Conservation (phyloP, 1,140 invertebrate species). For the Drosophila bocki region DNA sequence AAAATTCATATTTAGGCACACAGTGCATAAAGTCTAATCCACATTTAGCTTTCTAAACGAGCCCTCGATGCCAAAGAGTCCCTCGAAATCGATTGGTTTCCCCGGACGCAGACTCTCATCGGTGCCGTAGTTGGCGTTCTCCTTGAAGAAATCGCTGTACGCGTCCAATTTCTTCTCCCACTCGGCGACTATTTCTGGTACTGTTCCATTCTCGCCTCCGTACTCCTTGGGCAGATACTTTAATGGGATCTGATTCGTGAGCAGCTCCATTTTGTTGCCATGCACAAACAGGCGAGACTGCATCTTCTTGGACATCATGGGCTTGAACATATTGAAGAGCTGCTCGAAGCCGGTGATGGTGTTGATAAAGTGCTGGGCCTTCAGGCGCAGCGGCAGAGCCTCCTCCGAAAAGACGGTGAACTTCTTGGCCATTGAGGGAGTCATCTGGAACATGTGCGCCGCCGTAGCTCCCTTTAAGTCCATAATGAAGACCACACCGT, state of each 20-base stretch:
- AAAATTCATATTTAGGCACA: constrained; percentile 3
- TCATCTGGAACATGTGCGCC: constrained; percentile 86
- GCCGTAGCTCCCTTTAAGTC: constrained; percentile 85
- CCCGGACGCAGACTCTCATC: constrained; percentile 87
- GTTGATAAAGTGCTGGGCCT: constrained; percentile 86
- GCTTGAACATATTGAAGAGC: constrained; percentile 85
- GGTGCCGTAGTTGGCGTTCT: constrained; percentile 86
- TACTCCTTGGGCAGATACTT: constrained; percentile 87
- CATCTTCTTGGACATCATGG: constrained; percentile 86
- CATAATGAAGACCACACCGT: constrained; percentile 85
- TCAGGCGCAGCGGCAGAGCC: constrained; percentile 86
- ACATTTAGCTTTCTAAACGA: constrained; percentile 78
- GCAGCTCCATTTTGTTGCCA: constrained; percentile 85
- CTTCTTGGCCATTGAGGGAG: constrained; percentile 85
- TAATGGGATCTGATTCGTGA: constrained; percentile 86
- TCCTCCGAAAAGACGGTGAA: constrained; percentile 85
- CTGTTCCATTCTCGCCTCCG: constrained; percentile 86
- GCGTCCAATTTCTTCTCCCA: constrained; percentile 87
- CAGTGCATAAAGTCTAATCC: constrained; percentile 36
- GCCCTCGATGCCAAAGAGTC: constrained; percentile 71
- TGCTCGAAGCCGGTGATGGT: constrained; percentile 86
- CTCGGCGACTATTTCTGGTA: constrained; percentile 85
- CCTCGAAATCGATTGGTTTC: constrained; percentile 87
- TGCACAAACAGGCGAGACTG: constrained; percentile 86
- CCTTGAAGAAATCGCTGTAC: constrained; percentile 87